Conservation (phyloP, 2,888 invertebrate genomes). For the Rotaria magnacalcarata region DNA sequence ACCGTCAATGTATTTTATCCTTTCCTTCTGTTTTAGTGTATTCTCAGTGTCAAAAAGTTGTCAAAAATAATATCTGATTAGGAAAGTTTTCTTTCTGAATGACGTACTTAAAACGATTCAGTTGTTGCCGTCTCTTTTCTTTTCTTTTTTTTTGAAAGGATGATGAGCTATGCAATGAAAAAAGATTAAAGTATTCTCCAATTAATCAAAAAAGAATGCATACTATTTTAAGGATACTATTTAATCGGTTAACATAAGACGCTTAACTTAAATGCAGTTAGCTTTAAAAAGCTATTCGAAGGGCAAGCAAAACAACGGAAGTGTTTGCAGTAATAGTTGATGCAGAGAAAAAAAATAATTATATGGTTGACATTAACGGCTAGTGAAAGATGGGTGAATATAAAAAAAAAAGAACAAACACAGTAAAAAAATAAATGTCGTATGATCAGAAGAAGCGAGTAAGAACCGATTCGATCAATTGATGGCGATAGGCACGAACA, state of each 20-base stretch:
- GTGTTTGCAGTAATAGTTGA: background rate
- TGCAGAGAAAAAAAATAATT: background rate
- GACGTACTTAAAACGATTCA: background rate
- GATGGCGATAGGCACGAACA: background rate
- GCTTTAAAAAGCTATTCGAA: background rate
- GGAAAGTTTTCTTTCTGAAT: background rate
- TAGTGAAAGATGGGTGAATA: background rate
- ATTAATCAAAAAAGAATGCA: background rate
- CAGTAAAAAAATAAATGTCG: background rate
- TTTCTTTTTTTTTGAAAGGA: background rate
- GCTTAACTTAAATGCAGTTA: background rate
- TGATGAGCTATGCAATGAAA: background rate
- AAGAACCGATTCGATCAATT: background rate
- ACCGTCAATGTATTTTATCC: too few species aligned
- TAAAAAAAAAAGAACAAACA: background rate
- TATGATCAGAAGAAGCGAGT: background rate
- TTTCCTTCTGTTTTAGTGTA: background rate
- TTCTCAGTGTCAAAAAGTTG: background rate
- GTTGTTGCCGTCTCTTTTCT: background rate
- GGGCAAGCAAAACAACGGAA: background rate
- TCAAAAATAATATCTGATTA: background rate
- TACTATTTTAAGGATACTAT: background rate
- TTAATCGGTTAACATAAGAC: background rate
- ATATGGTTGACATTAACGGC: slow-evolving; percentile 22
- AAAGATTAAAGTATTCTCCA: background rate